Evolutionary conservation across 2,888 invertebrate species (phyloP).

Genomic region (Nomada goodeniana): DNA sequence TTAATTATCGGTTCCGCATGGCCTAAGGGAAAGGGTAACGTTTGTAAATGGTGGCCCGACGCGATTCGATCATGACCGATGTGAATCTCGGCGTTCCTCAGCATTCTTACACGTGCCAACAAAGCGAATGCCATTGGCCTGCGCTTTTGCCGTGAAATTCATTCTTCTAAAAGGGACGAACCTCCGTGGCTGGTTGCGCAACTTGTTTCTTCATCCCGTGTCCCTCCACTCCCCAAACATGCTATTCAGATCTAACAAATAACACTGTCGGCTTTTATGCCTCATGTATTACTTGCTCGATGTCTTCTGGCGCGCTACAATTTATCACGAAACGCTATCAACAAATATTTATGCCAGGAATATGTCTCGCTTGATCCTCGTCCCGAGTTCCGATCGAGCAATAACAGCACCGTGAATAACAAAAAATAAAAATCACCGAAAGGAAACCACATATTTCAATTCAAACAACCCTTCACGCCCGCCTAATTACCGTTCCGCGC

Average conservation of each 20-base stretch:
- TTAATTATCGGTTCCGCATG: constrained; percentile 54
- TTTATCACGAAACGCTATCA: too few species aligned
- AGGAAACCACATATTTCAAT: neutral
- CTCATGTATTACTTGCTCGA: too few species aligned
- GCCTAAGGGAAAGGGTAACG: constrained; percentile 38
- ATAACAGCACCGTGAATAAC: neutral
- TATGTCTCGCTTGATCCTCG: too few species aligned
- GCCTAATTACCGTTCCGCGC: too few species aligned
- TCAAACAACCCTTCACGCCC: too few species aligned
- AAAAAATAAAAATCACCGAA: neutral
- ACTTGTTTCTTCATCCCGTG: constrained; percentile 6
- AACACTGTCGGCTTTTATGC: too few species aligned
- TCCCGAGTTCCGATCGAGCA: too few species aligned
- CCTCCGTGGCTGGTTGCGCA: constrained; percentile 48
- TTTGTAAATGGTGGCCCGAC: constrained; percentile 47
- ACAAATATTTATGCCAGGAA: too few species aligned
- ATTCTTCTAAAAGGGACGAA: constrained; percentile 41
- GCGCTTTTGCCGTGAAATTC: constrained; percentile 49
- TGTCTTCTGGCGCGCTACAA: too few species aligned
- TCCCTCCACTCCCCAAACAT: too few species aligned
- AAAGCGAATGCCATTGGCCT: constrained; percentile 76
- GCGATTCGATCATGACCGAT: constrained; percentile 54
- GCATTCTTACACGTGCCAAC: constrained; percentile 77
- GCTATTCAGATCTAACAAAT: too few species aligned
- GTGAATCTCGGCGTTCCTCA: constrained; percentile 32